Base-by-base conservation (phyloP, 2,888 invertebrate species). In the Sarcophaga variegata region DNA sequence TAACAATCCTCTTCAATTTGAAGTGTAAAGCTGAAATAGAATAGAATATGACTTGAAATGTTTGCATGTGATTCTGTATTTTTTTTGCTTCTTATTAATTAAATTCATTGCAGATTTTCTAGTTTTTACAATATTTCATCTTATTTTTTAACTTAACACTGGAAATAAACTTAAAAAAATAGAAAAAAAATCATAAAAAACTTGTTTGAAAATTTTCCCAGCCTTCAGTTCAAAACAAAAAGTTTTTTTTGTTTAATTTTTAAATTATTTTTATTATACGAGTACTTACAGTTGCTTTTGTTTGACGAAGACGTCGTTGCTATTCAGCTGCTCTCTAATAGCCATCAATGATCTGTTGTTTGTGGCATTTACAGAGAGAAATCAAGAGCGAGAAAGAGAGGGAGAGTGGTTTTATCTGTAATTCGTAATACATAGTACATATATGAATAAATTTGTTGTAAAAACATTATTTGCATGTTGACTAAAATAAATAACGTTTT, bases 181-280 rank as follows among this genome's bases (percentile, higher is more conserved):
- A 45, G 60, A 14, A 59, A 64, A 49, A 47, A 64, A 76, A 77
- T 22, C 89, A 90, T 89, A 88, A 90, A 89, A 88, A 90, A 88
- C 85, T 90, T 89, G 89, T 89, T 89, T 88, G 90, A 88, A 90
- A 88, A 91, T 92, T 91, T 92, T 92, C 92, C 90, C 92, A 92
- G 92, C 92, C 92, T 92, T 92, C 92, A 90, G 88, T 70, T 83
- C 12, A 45, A 67, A 71, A 81, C 4, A 54, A 49, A 14, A 12
- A 11, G 2, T 12, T 37, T 37, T 37, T 81, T 78, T 69, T 81
- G 14, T 82, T 77, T 75, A 88, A 87, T 86, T 81, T 76, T 84
- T 64, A 75, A 76, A 45, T 72, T 20, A 8, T 75, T 49, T 25
- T 72, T 71, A 89, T 89, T 79, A 37, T 37, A 37, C 37, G 37